Base-by-base conservation (phyloP, 2,888 invertebrate genomes). In the Eumacrocentrus americanus region DNA sequence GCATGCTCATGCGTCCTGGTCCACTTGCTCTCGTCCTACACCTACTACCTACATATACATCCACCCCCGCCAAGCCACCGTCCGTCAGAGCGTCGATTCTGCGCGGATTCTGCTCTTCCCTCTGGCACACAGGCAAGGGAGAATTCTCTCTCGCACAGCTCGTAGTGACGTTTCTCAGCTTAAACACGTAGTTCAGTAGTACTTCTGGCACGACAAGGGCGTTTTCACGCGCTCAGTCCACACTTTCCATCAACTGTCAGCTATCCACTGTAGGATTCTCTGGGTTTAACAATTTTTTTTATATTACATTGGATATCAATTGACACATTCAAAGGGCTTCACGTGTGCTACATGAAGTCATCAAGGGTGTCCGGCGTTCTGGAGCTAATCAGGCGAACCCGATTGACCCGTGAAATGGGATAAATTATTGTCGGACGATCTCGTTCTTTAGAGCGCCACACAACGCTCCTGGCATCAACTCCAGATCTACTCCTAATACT, bases 1-100 rank as follows among this genome's bases (percentile, higher is more conserved):
- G 29, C 37, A 25, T 42, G 54, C 54, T 44, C 54, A 54, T 54
- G 54, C 54, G 54, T 54, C 54, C 54, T 54, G 34, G 40, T 25
- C 23, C 16, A 52, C 22, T 12, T 18, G 11, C 25, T 18, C 16
- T 35, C 25, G 29, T 34, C 44, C 34, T 44, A 44, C 42, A 54
- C 14, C 42, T 44, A 29, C 16, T n/a, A 34, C 44, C n/a, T 18
- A 18, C 44, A 7, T 11, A 12, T 23, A 22, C n/a, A 20, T 20
- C 18, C 16, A 20, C 44, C 44, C 14, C 35, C 25, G 14, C 34
- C n/a, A n/a, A n/a, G n/a, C n/a, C n/a, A n/a, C n/a, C n/a, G n/a
- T n/a, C n/a, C 34, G 50, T 50, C 18, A n/a, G 50, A 34, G 3
- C 34, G 34, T 25, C 44, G 54, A 54, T 54, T 54, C 54, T 54